A percentile compares a stretch with the other conserved stretches of the same genome.
phyloP scores from a whole-genome alignment of 2,888 invertebrate species.

The Ophraella communa region DNA sequence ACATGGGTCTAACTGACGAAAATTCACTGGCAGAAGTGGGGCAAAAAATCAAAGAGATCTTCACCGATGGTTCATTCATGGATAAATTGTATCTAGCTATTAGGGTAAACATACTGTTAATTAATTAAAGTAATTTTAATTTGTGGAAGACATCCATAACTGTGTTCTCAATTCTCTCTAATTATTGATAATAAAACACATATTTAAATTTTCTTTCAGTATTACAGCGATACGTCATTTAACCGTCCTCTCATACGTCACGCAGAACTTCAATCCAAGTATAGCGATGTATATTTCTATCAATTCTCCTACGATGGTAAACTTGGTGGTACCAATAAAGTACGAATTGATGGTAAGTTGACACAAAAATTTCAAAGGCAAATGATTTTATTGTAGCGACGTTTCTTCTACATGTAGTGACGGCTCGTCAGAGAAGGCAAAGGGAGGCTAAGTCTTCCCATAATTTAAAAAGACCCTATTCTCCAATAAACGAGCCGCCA shows the following conservation, averaged over 20 bases:
- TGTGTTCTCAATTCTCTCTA: too few species aligned
- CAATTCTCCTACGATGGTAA: slow-evolving; percentile 37
- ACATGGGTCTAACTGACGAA: slow-evolving; percentile 34
- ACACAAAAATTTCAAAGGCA: too few species aligned
- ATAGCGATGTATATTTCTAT: slow-evolving; percentile 40
- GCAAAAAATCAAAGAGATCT: slow-evolving; percentile 31
- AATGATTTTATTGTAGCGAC: too few species aligned
- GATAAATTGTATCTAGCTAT: slow-evolving; percentile 7
- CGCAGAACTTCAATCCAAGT: slow-evolving; percentile 36
- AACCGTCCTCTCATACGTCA: slow-evolving; percentile 35
- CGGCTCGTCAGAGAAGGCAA: too few species aligned
- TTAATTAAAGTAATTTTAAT: too few species aligned
- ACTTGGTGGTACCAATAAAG: slow-evolving; percentile 18
- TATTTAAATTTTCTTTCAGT: slow-evolving; percentile 30
- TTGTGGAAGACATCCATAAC: too few species aligned
- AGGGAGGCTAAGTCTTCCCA: too few species aligned
- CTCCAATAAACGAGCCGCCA: too few species aligned
- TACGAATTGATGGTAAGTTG: slow-evolving; percentile 10
- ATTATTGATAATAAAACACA: slow-evolving; percentile 14
- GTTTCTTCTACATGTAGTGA: too few species aligned
- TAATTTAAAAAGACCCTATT: too few species aligned
- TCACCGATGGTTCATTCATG: slow-evolving; percentile 19
- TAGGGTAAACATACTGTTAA: slow-evolving; percentile 23
- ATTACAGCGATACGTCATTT: slow-evolving; percentile 35
- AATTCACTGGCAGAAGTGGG: slow-evolving; percentile 23